phyloP scores from a whole-genome alignment of 2,113 vertebrate species.

The Scolopax mira region DNA sequence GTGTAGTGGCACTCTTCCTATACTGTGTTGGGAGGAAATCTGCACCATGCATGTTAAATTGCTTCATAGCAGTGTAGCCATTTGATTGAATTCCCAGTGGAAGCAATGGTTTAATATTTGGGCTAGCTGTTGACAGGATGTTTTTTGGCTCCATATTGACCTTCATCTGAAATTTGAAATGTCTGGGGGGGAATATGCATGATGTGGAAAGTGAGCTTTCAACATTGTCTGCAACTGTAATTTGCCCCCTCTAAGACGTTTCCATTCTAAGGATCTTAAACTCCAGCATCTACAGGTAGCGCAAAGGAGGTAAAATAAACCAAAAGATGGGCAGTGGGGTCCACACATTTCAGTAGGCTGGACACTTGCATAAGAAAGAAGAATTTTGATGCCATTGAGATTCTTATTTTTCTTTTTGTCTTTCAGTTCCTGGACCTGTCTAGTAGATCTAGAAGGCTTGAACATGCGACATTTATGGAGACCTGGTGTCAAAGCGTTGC shows the following conservation, averaged over 20 bases:
- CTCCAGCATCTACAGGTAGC: not conserved
- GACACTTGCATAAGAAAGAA: not conserved
- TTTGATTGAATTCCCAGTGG: not conserved
- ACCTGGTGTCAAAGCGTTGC: conserved; percentile 91
- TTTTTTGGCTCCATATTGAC: not conserved
- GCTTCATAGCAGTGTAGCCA: not conserved
- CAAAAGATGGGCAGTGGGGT: not conserved
- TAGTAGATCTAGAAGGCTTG: conserved; percentile 94
- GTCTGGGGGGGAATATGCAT: fast-evolving
- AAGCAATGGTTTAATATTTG: not conserved
- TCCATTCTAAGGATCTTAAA: not conserved
- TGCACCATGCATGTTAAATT: not conserved
- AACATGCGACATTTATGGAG: conserved; percentile 98
- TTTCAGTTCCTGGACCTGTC: conserved; percentile 92
- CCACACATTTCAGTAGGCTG: not conserved
- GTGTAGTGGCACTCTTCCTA: not conserved
- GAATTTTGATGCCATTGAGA: not conserved
- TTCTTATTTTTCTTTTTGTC: not conserved
- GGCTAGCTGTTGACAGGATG: not conserved
- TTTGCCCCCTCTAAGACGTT: not conserved
- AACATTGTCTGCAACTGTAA: not conserved
- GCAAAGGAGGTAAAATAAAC: not conserved
- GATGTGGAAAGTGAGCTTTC: not conserved
- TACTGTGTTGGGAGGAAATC: not conserved
- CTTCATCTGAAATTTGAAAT: not conserved